Conservation (phyloP, 2,888 invertebrate genomes). For the Sarcophaga carnaria region DNA sequence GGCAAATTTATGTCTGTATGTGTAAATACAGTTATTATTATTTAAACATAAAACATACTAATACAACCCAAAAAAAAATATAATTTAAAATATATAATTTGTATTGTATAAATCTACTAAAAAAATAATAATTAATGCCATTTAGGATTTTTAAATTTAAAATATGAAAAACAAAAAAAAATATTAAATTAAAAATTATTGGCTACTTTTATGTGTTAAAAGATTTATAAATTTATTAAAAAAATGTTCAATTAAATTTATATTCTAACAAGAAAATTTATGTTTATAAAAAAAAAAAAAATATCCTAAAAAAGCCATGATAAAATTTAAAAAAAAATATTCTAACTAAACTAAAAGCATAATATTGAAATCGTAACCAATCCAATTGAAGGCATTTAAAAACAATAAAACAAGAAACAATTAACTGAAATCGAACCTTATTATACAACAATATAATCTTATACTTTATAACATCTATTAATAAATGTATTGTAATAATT, state of each 20-base stretch:
- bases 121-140: too few species aligned
- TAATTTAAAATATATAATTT: too few species aligned
- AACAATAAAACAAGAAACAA: slow-evolving; percentile 37
- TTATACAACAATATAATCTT: slow-evolving; percentile 42
- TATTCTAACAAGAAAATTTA: neutral
- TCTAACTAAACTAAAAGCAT: slow-evolving; percentile 7
- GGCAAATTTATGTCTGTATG: too few species aligned
- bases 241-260: neutral
- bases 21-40: too few species aligned
- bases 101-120: too few species aligned
- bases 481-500: slow-evolving; percentile 22
- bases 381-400: slow-evolving; percentile 69
- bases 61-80: too few species aligned
- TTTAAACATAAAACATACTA: too few species aligned
- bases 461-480: slow-evolving; percentile 14
- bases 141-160: too few species aligned
- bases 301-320: slow-evolving; percentile 14
- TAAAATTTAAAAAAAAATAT: slow-evolving; percentile 4
- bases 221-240: neutral
- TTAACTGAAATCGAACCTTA: slow-evolving; percentile 52
- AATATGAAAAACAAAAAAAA: neutral
- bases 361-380: slow-evolving; percentile 63
- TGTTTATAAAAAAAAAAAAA: too few species aligned
- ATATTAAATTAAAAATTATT: neutral
- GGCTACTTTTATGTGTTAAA: neutral